Conservation (phyloP, 53 echinoderm and acorn worm species). For the Pentamera pediparva region DNA sequence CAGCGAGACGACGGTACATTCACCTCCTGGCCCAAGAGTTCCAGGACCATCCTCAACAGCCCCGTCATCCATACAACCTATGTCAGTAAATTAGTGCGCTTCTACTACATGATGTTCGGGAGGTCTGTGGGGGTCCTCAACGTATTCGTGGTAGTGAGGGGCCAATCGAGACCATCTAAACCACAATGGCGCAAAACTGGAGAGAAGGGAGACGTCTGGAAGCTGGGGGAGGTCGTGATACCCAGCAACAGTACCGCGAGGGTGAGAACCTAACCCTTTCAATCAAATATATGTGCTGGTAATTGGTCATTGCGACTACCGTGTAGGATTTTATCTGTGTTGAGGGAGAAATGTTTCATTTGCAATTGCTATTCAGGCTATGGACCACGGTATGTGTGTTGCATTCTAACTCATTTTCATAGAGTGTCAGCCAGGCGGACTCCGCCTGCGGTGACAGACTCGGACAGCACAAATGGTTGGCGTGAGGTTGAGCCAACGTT, state of each 20-base stretch:
- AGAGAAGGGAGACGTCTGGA: conserved; percentile 56
- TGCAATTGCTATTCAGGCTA: too few species aligned
- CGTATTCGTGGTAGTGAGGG: conserved; percentile 61
- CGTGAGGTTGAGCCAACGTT: too few species aligned
- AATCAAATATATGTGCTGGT: background rate
- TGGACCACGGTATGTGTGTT: too few species aligned
- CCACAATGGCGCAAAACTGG: conserved; percentile 69
- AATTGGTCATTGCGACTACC: too few species aligned
- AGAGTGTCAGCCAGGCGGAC: too few species aligned
- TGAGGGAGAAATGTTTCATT: too few species aligned
- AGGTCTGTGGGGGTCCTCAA: conserved; percentile 62
- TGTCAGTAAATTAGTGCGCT: conserved; percentile 57
- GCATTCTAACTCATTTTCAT: too few species aligned
- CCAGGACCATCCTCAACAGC: conserved; percentile 55
- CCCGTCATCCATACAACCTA: conserved; percentile 50
- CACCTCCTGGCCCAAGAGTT: background rate
- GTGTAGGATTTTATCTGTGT: too few species aligned
- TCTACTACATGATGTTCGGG: conserved; percentile 83
- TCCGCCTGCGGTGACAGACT: too few species aligned
- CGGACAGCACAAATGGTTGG: too few species aligned
- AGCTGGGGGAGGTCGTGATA: conserved; percentile 71
- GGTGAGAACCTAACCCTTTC: conserved; percentile 36
- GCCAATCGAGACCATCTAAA: conserved; percentile 36
- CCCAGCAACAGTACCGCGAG: conserved; percentile 62
- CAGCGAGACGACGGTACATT: background rate